phyloP scores from a whole-genome alignment of 1,140 invertebrate species.

The Schlechtendalia chinensis region DNA sequence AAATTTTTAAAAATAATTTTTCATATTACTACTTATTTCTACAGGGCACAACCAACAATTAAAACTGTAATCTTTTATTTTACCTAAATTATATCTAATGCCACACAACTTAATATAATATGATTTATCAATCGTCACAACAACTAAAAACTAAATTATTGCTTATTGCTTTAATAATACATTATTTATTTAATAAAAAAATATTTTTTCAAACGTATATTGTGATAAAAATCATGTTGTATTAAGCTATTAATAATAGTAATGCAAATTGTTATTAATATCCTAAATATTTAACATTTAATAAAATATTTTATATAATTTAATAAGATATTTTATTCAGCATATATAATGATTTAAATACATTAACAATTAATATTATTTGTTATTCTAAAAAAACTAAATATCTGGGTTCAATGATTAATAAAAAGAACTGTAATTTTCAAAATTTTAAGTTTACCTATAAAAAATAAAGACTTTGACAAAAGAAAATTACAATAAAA shows the following conservation, averaged over 20 bases:
- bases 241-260: conserved; percentile 8
- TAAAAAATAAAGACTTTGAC: conserved; percentile 3
- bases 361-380: conserved; percentile 19
- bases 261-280: neutral
- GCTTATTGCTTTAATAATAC: neutral
- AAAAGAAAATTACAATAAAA: neutral
- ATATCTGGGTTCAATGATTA: conserved; percentile 4
- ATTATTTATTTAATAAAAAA: neutral
- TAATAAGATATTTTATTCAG: neutral
- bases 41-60: neutral
- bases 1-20: conserved; percentile 11
- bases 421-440: conserved; percentile 15
- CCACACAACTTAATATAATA: conserved; percentile 21
- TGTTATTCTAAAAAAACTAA: conserved; percentile 3
- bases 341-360: neutral
- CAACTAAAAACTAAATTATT: neutral
- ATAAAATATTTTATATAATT: neutral
- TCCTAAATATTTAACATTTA: neutral
- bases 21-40: conserved; percentile 28
- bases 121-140: neutral
- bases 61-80: conserved; percentile 12
- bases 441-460: neutral
- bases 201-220: neutral
- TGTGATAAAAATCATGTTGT: neutral
- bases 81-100: neutral